A percentile compares a stretch with the other conserved stretches of the same genome.
These are phyloP conservation scores for Ianthella basta DNA, from an alignment of 37 sponge, comb jelly and placozoan species.

Conservation along the genomic window DNA sequence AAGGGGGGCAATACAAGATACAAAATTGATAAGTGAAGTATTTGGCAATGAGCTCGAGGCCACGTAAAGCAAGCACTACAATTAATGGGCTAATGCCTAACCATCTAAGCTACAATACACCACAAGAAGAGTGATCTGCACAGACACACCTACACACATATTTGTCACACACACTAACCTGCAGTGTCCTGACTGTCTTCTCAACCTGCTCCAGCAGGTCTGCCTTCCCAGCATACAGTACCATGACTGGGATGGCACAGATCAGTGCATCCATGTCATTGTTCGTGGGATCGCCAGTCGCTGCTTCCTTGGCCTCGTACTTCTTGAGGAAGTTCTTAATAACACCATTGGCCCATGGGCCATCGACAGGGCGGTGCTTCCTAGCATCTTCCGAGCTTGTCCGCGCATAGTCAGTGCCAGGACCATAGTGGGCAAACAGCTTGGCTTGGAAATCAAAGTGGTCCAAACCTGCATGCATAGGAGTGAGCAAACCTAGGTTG, in stretches of 20 bases:
- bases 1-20: too few relatives aligned
- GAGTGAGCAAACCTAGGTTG: too few relatives aligned
- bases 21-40: too few relatives aligned
- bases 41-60: too few relatives aligned
- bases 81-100: too few relatives aligned
- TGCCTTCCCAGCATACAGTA: conserved; percentile 28
- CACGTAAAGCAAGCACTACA: too few relatives aligned
- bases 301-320: conserved; percentile 29
- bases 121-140: too few relatives aligned
- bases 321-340: conserved; percentile 50
- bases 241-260: conserved; percentile 34
- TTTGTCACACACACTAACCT: too few relatives aligned
- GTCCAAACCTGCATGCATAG: conserved; percentile 19
- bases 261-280: conserved; percentile 51
- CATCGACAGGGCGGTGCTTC: conserved; percentile 10
- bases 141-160: too few relatives aligned
- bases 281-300: conserved; percentile 8
- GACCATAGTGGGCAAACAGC: conserved; percentile 45
- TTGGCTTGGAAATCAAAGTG: conserved; percentile 6
- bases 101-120: too few relatives aligned
- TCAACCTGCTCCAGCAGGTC: conserved; percentile 1
- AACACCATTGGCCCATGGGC: conserved; percentile 51
- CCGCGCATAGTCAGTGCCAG: conserved; percentile 46
- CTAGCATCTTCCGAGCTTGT: conserved; percentile 13
- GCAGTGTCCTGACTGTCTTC: conserved; percentile 30